A percentile compares a stretch with the other conserved stretches of the same genome.
Conservation (phyloP, 1,140 invertebrate genomes). For the Scaptodrosophila lebanonensis region DNA sequence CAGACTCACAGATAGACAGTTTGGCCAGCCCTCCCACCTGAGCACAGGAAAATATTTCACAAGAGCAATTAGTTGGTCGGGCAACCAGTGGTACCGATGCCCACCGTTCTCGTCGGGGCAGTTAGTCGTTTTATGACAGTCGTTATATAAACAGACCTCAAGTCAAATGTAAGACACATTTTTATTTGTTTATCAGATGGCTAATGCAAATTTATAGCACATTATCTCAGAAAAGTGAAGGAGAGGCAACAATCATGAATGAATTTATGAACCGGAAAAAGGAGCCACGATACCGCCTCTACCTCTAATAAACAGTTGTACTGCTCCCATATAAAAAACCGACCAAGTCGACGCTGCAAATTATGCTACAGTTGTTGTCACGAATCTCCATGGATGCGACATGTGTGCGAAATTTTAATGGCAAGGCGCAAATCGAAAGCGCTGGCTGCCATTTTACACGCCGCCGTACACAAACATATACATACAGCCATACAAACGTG, state of each 20-base stretch:
- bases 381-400: no score
- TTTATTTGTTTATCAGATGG: conserved; percentile 46
- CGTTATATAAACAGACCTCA: conserved; percentile 1
- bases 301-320: no score
- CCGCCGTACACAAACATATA: no score
- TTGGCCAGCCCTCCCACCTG: conserved; percentile 3
- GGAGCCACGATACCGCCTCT: no score
- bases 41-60: conserved; percentile 52
- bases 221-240: not conserved
- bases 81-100: conserved; percentile 23
- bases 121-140: no score
- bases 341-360: no score
- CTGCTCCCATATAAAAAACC: no score
- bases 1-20: conserved; percentile 8
- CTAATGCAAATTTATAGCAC: conserved; percentile 62
- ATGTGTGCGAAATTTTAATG: no score
- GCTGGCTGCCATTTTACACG: no score
- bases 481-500: not conserved
- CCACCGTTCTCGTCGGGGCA: no score
- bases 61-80: conserved; percentile 61
- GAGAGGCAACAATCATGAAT: not conserved
- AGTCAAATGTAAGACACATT: conserved; percentile 62
- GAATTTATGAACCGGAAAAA: conserved; percentile 5
- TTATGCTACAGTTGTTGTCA: no score
- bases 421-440: no score